phyloP scores from a whole-genome alignment of 2,113 vertebrate species.

The Cyphomyrus discorhynchus region DNA sequence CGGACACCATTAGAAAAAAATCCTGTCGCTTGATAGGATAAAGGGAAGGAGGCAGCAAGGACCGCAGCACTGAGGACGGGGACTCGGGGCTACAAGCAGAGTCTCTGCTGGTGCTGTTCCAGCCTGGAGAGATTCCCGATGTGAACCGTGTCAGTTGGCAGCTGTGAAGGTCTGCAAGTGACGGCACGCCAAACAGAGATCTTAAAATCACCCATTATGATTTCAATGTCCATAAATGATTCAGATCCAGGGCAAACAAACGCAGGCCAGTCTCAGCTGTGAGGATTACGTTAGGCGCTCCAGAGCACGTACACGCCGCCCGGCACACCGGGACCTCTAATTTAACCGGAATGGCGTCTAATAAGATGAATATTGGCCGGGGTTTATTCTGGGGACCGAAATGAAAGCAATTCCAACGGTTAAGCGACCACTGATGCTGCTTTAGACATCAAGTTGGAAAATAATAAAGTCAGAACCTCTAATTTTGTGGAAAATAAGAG shows the following conservation, averaged over 20 bases:
- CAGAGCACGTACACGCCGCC: neutral
- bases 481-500: neutral
- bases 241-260: neutral
- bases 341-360: neutral
- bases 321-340: neutral
- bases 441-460: neutral
- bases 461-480: slow-evolving; percentile 12
- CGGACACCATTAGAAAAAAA: neutral
- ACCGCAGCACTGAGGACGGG: neutral
- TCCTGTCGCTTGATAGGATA: neutral
- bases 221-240: neutral
- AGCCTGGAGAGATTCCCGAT: neutral
- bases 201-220: neutral
- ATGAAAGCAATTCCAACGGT: neutral
- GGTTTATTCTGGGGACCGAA: neutral
- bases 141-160: neutral
- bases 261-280: neutral
- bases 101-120: neutral
- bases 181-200: neutral
- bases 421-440: neutral
- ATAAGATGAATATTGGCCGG: neutral
- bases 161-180: neutral
- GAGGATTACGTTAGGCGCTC: neutral
- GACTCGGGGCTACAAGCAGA: neutral
- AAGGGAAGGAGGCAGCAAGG: neutral